These are phyloP conservation scores for Gastrophryne carolinensis DNA, from an alignment of 2,797 vertebrate species.

Conservation along the genomic window DNA sequence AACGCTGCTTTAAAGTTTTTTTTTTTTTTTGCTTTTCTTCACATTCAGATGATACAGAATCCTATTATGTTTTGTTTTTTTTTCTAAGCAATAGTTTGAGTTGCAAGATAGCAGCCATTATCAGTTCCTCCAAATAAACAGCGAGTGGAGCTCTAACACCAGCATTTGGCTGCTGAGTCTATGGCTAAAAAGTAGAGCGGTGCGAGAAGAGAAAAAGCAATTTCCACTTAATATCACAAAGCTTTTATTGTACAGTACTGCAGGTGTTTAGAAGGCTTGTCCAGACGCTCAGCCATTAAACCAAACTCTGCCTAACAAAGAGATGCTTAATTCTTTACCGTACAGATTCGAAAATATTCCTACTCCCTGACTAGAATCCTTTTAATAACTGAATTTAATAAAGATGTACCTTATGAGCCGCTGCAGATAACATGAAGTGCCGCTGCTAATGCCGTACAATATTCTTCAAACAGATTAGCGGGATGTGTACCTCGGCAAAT, in stretches of 20 bases:
- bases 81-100: no score
- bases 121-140: slow-evolving; percentile 74
- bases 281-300: slow-evolving; percentile 74
- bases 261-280: slow-evolving; percentile 75
- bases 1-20: no score
- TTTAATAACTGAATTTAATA: slow-evolving; percentile 93
- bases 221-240: slow-evolving; percentile 88
- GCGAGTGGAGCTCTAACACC: slow-evolving; percentile 97
- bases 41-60: no score
- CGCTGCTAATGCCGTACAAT: slow-evolving; percentile 85
- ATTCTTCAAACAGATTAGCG: slow-evolving; percentile 88
- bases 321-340: slow-evolving; percentile 69
- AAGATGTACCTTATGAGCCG: slow-evolving; percentile 95
- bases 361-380: slow-evolving; percentile 80
- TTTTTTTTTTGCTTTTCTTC: no score
- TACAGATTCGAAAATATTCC: slow-evolving; percentile 86
- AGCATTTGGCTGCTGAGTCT: slow-evolving; percentile 58
- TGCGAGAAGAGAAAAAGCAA: slow-evolving; percentile 77
- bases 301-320: slow-evolving; percentile 73
- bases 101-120: slow-evolving; percentile 53
- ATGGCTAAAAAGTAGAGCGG: slow-evolving; percentile 58
- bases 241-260: slow-evolving; percentile 72
- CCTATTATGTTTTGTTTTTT: no score
- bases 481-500: slow-evolving; percentile 77
- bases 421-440: slow-evolving; percentile 89